Percentiles rank a stretch among this genome's conserved stretches.
phyloP scores from a whole-genome alignment of 1,140 invertebrate species.

The Coptotermes formosanus region DNA sequence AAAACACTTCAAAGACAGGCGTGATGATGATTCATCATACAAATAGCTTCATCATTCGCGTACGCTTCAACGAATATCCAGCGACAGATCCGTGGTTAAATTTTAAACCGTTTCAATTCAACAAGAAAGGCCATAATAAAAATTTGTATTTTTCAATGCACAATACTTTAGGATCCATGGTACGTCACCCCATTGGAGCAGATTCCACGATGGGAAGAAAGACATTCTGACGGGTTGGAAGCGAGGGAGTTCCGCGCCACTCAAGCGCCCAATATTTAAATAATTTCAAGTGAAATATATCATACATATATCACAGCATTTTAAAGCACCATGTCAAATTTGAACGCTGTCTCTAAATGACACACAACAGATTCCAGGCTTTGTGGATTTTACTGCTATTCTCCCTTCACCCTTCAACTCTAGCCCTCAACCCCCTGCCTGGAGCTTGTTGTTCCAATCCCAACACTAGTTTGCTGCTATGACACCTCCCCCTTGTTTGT shows the following conservation, averaged over 20 bases:
- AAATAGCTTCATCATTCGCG: neutral
- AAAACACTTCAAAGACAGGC: too few species aligned
- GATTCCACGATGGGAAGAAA: neutral
- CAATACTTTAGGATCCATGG: neutral
- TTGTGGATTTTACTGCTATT: slow-evolving; percentile 25
- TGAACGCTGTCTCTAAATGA: slow-evolving; percentile 28
- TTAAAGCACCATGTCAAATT: slow-evolving; percentile 26
- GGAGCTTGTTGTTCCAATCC: slow-evolving; percentile 21
- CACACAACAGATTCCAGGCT: slow-evolving; percentile 27
- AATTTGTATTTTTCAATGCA: neutral
- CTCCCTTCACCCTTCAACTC: neutral
- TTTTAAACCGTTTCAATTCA: neutral
- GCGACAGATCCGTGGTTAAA: neutral
- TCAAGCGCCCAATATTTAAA: slow-evolving; percentile 8
- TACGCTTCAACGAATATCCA: neutral
- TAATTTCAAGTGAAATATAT: slow-evolving; percentile 8
- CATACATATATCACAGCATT: slow-evolving; percentile 4
- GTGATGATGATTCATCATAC: too few species aligned
- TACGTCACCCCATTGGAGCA: neutral
- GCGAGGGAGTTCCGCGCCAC: neutral
- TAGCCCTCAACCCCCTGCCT: neutral
- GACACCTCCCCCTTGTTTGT: slow-evolving; percentile 31
- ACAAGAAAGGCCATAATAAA: neutral
- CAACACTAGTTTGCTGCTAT: slow-evolving; percentile 22
- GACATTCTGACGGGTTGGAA: neutral